Base-by-base conservation (phyloP, 1,140 invertebrate species). In the Globodera rostochiensis region DNA sequence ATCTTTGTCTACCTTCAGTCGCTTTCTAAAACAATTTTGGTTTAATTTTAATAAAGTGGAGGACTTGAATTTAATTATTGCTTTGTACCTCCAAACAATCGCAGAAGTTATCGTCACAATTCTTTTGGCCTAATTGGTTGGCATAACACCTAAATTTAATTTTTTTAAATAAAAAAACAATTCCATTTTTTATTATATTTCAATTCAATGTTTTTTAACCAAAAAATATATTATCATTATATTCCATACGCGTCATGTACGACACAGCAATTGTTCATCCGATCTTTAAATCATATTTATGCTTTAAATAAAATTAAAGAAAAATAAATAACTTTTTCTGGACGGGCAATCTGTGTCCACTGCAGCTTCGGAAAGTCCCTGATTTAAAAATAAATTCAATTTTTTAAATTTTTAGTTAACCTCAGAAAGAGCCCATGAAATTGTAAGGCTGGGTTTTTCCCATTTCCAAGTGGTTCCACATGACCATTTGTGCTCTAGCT, bases 81-180 rank as follows among this genome's bases (percentile, higher is more conserved):
- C n/a, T 60, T 60, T 64, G 6, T 50, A 80, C 78, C 67, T 64
- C n/a, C 19, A 80, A 19, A 79, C 78, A 80, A 7, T 71, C 66
- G 57, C 78, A 80, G 0, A 80, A 80, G 3, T 47, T 15, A 45
- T 80, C 77, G 60, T 80, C 78, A 47, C 78, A 80, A 4, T 80
- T 25, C 15, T 80, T 80, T 80, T 79, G 78, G 36, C 78, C 78
- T n/a, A 71, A n/a, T 71, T 80, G 78, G 7, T 69, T 67, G 6
- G 46, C 57, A 80, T 80, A 80, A 47, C 78, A 80, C 0, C 57
- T 64, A 53, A 53, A 36, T 36, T 36, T 3, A 36, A 3, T 36
- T 1, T 2, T 36, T 13, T 9, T 60, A 3, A 60, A 15, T 15
- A 60, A 13, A 60, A 60, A 60, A 60, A 19, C 57, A 60, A 50